These are phyloP conservation scores for Bembecia ichneumoniformis DNA, from an alignment of 2,888 invertebrate species.

Conservation along the genomic window DNA sequence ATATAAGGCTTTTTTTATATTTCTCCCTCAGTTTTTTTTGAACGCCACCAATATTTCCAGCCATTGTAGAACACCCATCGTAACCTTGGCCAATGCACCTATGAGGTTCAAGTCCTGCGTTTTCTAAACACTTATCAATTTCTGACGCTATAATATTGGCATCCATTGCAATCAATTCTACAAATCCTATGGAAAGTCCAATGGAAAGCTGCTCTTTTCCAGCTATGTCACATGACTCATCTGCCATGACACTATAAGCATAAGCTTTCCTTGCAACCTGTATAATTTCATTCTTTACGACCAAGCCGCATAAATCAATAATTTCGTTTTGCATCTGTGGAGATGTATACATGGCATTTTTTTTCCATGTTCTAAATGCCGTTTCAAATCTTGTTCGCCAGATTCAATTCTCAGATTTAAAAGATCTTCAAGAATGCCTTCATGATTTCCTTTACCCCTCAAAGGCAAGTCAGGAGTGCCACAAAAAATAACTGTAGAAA, in stretches of 20 bases:
- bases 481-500: conserved; percentile 6
- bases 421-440: conserved; percentile 4
- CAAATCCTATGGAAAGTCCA: conserved; percentile 7
- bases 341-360: conserved; percentile 3
- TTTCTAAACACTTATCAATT: conserved; percentile 8
- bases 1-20: conserved; percentile 5
- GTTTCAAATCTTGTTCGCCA: conserved; percentile 8
- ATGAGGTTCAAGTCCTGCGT: conserved; percentile 1
- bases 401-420: conserved; percentile 1
- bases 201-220: conserved; percentile 23
- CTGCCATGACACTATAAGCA: conserved; percentile 16
- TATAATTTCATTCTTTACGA: conserved; percentile 9
- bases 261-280: conserved; percentile 5
- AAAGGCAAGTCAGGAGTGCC: conserved; percentile 4
- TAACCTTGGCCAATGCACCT: conserved; percentile 15
- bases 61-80: conserved; percentile 15
- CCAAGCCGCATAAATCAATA: conserved; percentile 12
- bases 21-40: conserved; percentile 4
- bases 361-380: conserved; percentile 3
- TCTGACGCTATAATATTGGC: conserved; percentile 7
- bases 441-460: conserved; percentile 2
- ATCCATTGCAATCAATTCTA: conserved; percentile 7
- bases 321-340: conserved; percentile 8
- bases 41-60: conserved; percentile 11
- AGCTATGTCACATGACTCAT: conserved; percentile 21